phyloP scores from a whole-genome alignment of 2,797 vertebrate species.

The Acanthopagrus latus region DNA sequence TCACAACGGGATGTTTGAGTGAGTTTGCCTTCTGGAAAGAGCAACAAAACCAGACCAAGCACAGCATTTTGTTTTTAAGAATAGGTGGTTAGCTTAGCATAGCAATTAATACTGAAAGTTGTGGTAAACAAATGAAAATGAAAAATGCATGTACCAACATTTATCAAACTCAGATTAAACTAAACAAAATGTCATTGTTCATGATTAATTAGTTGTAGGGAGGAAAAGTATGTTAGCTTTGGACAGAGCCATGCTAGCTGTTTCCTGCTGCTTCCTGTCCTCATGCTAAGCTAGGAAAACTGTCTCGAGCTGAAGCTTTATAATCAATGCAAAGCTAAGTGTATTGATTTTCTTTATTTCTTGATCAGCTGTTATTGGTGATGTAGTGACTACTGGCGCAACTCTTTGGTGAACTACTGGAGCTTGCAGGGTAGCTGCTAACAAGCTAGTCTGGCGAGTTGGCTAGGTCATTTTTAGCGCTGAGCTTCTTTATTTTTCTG shows the following conservation, averaged over 20 bases:
- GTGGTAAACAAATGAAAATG: no score
- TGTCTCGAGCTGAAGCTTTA: not conserved
- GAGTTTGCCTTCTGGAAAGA: not conserved
- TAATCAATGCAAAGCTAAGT: not conserved
- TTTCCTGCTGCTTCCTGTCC: not conserved
- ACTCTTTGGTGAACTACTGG: not conserved
- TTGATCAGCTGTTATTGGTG: not conserved
- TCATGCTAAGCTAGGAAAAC: not conserved
- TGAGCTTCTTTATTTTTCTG: not conserved
- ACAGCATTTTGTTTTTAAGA: not conserved
- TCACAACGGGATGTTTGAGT: not conserved
- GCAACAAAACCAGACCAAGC: not conserved
- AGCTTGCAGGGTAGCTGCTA: not conserved
- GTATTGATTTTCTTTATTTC: no score
- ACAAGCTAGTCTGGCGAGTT: not conserved
- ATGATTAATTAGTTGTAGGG: not conserved
- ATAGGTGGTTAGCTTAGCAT: not conserved
- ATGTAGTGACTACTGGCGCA: not conserved
- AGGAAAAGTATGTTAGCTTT: not conserved
- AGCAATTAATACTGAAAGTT: not conserved
- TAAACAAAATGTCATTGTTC: not conserved
- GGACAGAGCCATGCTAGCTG: not conserved
- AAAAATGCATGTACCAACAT: not conserved
- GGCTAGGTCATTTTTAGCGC: not conserved
- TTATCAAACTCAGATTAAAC: not conserved